Evolutionary conservation across 2,797 vertebrate genomes (phyloP), one percentile per base, ranked within the genome.

Genomic region (Sebastes umbrosus): DNA sequence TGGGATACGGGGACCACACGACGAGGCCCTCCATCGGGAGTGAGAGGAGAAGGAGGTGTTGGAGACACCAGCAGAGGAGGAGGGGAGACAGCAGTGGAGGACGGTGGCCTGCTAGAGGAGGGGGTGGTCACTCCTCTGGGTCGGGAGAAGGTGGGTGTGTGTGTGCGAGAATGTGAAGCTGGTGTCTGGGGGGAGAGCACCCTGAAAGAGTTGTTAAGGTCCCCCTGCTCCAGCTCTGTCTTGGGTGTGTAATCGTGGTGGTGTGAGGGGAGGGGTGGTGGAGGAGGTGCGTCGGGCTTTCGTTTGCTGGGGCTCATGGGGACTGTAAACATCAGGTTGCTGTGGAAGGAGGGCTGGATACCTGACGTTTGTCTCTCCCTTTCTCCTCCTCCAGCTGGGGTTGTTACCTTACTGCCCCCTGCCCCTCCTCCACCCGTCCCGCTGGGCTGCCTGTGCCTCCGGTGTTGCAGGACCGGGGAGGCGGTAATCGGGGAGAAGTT

Each of bases 401-500:
- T 93, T 13, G 94, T 93, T 69, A 94, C 86, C 82, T 96, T 97
- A 58, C 84, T 83, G 59, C 84, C 87, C 75, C 93, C 92, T 74
- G 85, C 88, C 58, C 92, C 94, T 66, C 90, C 91, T 43, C 89
- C 93, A 10, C 93, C 95, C 0, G 97, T 96, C 8, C 97, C 97
- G 57, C 97, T 98, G 84, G 96, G 95, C 63, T 98, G 97, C 20
- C 97, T 93, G 52, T 96, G 97, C 1, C 97, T 94, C 1, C 96
- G 94, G 69, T 96, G 95, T 62, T 97, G 93, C 72, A 97, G 91
- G 66, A 97, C 97, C 0, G 97, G 96, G 0, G 97, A 96, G 18
- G 97, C 96, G 0, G 95, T 97, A 69, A 98, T 97, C 34, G 97
- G 97, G 90, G 97, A 98, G 88, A 99, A 99, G 74, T 96, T 98